Conservation (phyloP, 2,113 vertebrate species). For the Halichoerus grypus region DNA sequence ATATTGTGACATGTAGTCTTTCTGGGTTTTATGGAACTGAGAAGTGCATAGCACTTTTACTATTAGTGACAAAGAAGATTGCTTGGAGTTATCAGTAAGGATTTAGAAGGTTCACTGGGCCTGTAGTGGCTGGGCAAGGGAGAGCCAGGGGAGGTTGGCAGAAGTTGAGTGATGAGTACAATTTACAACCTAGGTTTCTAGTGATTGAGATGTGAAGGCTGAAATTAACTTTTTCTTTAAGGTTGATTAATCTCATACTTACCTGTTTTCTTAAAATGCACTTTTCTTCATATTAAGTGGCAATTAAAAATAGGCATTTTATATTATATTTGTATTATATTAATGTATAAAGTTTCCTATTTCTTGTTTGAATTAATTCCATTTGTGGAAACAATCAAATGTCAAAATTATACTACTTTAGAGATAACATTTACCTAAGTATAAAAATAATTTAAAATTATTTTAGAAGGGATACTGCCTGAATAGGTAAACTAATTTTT, state of each 20-base stretch:
- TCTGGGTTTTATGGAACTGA: background rate
- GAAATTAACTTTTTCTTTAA: slow-evolving; percentile 38
- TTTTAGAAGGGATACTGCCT: background rate
- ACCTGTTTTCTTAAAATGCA: background rate
- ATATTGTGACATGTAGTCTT: background rate
- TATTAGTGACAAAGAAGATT: background rate
- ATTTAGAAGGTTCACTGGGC: background rate
- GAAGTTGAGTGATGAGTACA: background rate
- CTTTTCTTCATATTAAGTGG: slow-evolving; percentile 37
- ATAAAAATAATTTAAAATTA: background rate
- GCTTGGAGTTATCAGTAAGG: background rate
- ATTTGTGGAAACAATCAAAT: background rate
- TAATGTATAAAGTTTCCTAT: background rate
- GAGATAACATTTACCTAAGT: background rate
- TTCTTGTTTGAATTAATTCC: background rate
- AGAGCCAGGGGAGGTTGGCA: background rate
- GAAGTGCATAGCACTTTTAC: background rate
- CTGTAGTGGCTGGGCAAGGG: background rate
- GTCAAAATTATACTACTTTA: background rate
- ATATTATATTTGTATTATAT: background rate
- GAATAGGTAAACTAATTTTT: background rate
- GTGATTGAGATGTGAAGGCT: background rate
- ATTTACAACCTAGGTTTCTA: background rate
- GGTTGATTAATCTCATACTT: background rate
- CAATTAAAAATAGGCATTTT: slow-evolving; percentile 17